Percentiles rank a stretch among this genome's conserved stretches.
Conservation (phyloP, 2,888 invertebrate species). For the Ophonus ardosiacus region DNA sequence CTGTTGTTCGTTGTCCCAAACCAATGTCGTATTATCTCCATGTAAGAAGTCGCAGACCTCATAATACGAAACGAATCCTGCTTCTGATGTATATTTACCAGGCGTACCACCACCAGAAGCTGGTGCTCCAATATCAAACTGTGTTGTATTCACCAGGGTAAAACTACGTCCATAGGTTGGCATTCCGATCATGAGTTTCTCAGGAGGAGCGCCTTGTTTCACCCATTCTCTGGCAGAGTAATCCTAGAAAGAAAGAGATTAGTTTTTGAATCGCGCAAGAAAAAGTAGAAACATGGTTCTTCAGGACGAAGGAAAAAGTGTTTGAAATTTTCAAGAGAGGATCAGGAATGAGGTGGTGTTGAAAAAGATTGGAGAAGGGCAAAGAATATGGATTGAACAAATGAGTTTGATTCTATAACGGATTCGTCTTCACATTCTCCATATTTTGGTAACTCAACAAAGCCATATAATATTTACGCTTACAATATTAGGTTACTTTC, state of each 20-base stretch:
- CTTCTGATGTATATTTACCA: constrained; percentile 94
- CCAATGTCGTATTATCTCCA: constrained; percentile 92
- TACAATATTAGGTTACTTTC: too few species aligned
- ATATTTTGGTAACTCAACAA: too few species aligned
- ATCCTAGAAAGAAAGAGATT: constrained; percentile 78
- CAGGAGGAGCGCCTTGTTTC: constrained; percentile 94
- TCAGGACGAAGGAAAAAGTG: too few species aligned
- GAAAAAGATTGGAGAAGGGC: too few species aligned
- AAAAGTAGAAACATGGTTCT: not conserved
- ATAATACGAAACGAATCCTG: constrained; percentile 96
- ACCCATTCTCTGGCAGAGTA: constrained; percentile 95
- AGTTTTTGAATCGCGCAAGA: not conserved
- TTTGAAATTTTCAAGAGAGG: too few species aligned
- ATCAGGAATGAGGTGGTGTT: too few species aligned
- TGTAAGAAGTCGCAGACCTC: constrained; percentile 96
- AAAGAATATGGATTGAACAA: too few species aligned
- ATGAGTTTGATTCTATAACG: too few species aligned
- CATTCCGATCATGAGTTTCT: constrained; percentile 96
- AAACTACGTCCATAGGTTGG: constrained; percentile 96
- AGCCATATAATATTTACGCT: too few species aligned
- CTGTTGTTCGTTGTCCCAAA: constrained; percentile 97
- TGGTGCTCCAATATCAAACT: constrained; percentile 95
- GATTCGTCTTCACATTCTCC: too few species aligned
- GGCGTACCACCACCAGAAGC: constrained; percentile 91
- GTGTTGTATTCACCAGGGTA: constrained; percentile 89